Conservation (phyloP, 2,888 invertebrate species). For the Eupithecia inturbata region DNA sequence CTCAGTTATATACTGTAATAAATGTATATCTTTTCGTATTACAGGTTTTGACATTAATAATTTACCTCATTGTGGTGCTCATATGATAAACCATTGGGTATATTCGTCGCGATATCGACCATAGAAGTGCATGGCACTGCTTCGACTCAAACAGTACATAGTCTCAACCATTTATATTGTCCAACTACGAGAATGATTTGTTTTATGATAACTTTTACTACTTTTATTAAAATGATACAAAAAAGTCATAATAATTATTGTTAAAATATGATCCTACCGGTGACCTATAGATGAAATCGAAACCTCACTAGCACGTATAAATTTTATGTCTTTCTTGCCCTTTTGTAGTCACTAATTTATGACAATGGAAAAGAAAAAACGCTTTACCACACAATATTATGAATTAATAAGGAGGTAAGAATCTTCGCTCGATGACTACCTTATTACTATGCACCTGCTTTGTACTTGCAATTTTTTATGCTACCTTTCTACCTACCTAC, state of each 20-base stretch:
- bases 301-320: constrained; percentile 21
- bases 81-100: too few relatives aligned
- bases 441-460: constrained; percentile 21
- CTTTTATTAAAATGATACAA: not conserved
- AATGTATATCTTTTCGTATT: not conserved
- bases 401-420: not conserved
- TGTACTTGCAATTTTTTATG: not conserved
- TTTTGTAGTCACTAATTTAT: constrained; percentile 29
- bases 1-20: not conserved
- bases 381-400: constrained; percentile 12
- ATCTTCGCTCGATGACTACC: not conserved
- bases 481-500: not conserved
- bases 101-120: not conserved
- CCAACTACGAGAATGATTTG: not conserved
- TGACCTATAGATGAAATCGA: constrained; percentile 35
- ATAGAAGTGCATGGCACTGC: not conserved
- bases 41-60: not conserved
- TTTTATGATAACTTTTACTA: not conserved
- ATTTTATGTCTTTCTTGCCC: constrained; percentile 34
- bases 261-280: constrained; percentile 21
- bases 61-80: too few relatives aligned
- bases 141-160: not conserved
- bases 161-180: not conserved
- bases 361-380: constrained; percentile 28
- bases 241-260: not conserved